Conservation (phyloP, 2,888 invertebrate species). For the Mimas tiliae region DNA sequence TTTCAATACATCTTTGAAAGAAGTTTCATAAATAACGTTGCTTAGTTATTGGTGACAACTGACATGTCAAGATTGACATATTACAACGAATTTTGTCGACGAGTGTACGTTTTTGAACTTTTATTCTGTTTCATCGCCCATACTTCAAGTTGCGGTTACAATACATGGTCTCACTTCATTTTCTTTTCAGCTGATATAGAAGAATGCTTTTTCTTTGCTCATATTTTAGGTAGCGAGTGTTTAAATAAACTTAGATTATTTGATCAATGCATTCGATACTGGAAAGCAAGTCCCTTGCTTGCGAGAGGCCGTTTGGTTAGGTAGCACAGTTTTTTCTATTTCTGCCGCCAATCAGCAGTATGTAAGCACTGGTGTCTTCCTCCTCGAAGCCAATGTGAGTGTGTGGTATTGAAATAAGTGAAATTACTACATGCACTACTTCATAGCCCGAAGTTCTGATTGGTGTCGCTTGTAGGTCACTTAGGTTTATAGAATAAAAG, state of each 20-base stretch:
- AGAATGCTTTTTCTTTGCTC: conserved; percentile 9
- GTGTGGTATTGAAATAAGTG: too few species aligned
- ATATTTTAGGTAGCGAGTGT: background rate
- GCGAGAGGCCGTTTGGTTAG: too few species aligned
- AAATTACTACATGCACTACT: too few species aligned
- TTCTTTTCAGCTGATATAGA: conserved; percentile 40
- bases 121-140: conserved; percentile 46
- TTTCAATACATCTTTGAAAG: conserved; percentile 28
- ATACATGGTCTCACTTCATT: conserved; percentile 48
- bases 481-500: too few species aligned
- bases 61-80: conserved; percentile 45
- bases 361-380: too few species aligned
- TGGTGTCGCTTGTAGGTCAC: too few species aligned
- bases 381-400: too few species aligned
- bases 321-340: too few species aligned
- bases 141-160: conserved; percentile 55
- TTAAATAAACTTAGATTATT: background rate
- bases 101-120: conserved; percentile 52
- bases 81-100: conserved; percentile 44
- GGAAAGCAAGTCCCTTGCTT: too few species aligned
- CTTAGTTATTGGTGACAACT: conserved; percentile 36
- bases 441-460: too few species aligned
- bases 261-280: too few species aligned
- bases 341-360: too few species aligned
- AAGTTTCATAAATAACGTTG: conserved; percentile 26